Percentiles rank a stretch among this genome's conserved stretches.
These are phyloP conservation scores for Erpetoichthys calabaricus DNA, from an alignment of 2,797 vertebrate species.

Conservation along the genomic window DNA sequence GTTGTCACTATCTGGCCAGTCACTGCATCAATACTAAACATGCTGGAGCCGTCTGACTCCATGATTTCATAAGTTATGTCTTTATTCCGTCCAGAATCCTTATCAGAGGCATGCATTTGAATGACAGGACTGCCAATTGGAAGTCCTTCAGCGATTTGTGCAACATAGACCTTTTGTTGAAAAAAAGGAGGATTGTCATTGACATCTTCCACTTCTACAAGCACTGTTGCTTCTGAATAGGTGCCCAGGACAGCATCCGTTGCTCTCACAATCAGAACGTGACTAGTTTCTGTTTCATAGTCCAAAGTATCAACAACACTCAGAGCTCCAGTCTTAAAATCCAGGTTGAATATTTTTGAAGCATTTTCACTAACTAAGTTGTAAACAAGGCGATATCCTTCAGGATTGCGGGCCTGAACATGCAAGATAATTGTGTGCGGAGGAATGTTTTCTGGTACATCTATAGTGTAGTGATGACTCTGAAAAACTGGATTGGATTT, in stretches of 20 bases:
- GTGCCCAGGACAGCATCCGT: constrained; percentile 79
- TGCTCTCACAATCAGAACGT: constrained; percentile 70
- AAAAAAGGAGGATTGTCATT: constrained; percentile 83
- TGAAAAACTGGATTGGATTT: constrained; percentile 87
- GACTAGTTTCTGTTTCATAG: constrained; percentile 65
- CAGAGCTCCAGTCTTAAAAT: constrained; percentile 90
- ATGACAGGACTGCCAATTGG: constrained; percentile 63
- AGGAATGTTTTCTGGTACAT: constrained; percentile 79
- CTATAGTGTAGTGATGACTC: constrained; percentile 73
- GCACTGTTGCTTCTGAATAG: constrained; percentile 76
- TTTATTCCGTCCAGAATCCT: constrained; percentile 73
- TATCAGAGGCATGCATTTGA: constrained; percentile 64
- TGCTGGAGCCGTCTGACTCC: constrained; percentile 55
- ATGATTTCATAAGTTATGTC: constrained; percentile 66
- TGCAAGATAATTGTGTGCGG: constrained; percentile 80
- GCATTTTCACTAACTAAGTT: constrained; percentile 76
- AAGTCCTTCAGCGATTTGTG: constrained; percentile 59
- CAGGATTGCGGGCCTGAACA: constrained; percentile 85
- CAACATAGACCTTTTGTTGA: constrained; percentile 50
- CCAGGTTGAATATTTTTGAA: constrained; percentile 66
- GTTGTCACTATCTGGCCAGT: constrained; percentile 68
- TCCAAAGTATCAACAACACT: constrained; percentile 71
- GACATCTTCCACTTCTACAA: constrained; percentile 80
- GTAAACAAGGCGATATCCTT: constrained; percentile 87
- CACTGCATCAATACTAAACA: constrained; percentile 64